phyloP scores from a whole-genome alignment of 2,113 vertebrate species.

The Silurus glanis region DNA sequence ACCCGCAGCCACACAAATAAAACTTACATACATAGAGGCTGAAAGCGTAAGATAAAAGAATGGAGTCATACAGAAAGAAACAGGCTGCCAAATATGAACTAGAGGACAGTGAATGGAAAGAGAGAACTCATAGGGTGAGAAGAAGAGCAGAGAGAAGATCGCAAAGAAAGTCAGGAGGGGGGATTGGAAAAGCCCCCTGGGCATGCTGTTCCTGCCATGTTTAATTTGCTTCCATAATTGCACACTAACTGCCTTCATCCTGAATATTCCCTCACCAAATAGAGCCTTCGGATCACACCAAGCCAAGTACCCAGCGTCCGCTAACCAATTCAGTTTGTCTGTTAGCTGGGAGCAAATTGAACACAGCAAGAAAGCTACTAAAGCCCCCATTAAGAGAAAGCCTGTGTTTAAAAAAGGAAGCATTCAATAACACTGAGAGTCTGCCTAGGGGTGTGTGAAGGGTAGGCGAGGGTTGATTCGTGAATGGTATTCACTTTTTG shows the following conservation, averaged over 20 bases:
- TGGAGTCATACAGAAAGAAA: constrained; percentile 36
- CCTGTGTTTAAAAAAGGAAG: constrained; percentile 48
- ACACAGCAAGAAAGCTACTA: constrained; percentile 49
- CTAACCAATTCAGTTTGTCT: constrained; percentile 67
- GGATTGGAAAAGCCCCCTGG: constrained; percentile 52
- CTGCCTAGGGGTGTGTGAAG: constrained; percentile 51
- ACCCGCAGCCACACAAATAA: constrained; percentile 37
- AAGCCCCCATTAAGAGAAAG: constrained; percentile 44
- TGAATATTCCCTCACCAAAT: constrained; percentile 61
- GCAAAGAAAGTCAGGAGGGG: constrained; percentile 22
- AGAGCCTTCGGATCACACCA: constrained; percentile 55
- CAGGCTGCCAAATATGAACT: constrained; percentile 29
- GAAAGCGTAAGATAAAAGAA: neutral
- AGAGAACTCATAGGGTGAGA: constrained; percentile 24
- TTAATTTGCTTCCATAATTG: constrained; percentile 74
- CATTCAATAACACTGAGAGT: constrained; percentile 59
- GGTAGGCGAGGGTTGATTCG: constrained; percentile 41
- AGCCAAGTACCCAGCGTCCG: constrained; percentile 37
- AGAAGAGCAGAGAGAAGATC: constrained; percentile 16
- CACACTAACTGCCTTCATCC: constrained; percentile 65
- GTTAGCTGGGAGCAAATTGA: constrained; percentile 59
- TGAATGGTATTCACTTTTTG: constrained; percentile 50
- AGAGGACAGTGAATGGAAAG: constrained; percentile 34
- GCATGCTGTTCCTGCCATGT: constrained; percentile 69
- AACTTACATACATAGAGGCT: constrained; percentile 23